A percentile compares a stretch with the other conserved stretches of the same genome.
phyloP scores from a whole-genome alignment of 1,140 invertebrate species.

The Drosophila ogumai region DNA sequence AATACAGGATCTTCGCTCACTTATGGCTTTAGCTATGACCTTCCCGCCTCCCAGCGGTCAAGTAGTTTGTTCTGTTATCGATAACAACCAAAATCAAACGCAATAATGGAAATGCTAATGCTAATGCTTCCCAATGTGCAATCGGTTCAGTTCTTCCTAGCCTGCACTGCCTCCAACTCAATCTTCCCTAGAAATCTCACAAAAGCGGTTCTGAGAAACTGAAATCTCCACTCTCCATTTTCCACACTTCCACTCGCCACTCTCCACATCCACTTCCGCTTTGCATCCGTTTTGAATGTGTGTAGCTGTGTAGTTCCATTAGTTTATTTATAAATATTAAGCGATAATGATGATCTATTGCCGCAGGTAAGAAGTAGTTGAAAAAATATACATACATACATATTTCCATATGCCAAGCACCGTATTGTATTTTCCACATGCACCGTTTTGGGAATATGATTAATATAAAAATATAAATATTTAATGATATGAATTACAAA shows the following conservation, averaged over 20 bases:
- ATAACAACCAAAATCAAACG: constrained; percentile 12
- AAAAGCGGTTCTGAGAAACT: neutral
- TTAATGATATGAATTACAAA: neutral
- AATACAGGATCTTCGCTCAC: neutral
- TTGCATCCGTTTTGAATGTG: constrained; percentile 31
- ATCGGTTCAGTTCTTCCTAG: constrained; percentile 41
- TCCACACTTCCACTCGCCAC: constrained; percentile 12
- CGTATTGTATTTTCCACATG: constrained; percentile 3
- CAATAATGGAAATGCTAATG: constrained; percentile 25
- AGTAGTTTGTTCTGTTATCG: constrained; percentile 33
- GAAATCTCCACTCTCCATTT: neutral
- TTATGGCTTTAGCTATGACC: constrained; percentile 17
- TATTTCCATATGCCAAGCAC: constrained; percentile 16
- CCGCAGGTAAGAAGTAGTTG: constrained; percentile 40
- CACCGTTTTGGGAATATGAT: constrained; percentile 7
- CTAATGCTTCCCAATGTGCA: constrained; percentile 16
- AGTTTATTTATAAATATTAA: constrained; percentile 7
- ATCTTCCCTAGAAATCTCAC: constrained; percentile 33
- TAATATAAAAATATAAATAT: neutral
- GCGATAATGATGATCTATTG: constrained; percentile 14
- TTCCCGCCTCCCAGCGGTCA: constrained; percentile 36
- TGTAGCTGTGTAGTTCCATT: constrained; percentile 24
- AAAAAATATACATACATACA: neutral
- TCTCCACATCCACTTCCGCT: constrained; percentile 13
- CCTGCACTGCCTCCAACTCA: constrained; percentile 35